These are phyloP conservation scores for Marmota flaviventris DNA, from an alignment of 2,113 vertebrate species.

Conservation along the genomic window DNA sequence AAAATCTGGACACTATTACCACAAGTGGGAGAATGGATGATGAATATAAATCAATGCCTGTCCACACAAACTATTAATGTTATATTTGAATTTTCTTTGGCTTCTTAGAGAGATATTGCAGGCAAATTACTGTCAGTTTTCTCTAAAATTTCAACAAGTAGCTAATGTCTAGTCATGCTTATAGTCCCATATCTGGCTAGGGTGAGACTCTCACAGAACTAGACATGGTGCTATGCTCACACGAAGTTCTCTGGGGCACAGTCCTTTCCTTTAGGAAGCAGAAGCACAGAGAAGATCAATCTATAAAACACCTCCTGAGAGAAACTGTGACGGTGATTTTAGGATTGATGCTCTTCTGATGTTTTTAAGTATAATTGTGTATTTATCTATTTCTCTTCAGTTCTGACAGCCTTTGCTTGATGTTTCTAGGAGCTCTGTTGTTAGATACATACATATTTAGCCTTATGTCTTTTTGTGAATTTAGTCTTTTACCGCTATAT, in stretches of 20 bases:
- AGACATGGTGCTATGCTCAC: background rate
- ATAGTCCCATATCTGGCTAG: background rate
- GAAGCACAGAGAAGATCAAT: background rate
- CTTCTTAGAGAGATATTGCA: background rate
- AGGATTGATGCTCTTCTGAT: background rate
- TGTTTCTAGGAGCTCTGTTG: background rate
- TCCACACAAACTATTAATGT: background rate
- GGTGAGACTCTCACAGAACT: background rate
- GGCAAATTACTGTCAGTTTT: conserved; percentile 15
- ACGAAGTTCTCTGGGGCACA: background rate
- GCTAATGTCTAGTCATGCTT: background rate
- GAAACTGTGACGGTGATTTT: background rate
- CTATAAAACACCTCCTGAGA: background rate
- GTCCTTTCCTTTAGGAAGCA: background rate
- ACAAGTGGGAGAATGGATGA: background rate
- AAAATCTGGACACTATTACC: conserved; percentile 3
- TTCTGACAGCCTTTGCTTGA: conserved; percentile 10
- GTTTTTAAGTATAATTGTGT: background rate
- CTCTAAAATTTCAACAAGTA: background rate
- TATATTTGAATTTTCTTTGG: background rate
- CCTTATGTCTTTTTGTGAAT: background rate
- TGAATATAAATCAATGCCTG: background rate
- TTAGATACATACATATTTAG: background rate
- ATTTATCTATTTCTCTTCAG: background rate
- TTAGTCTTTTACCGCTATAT: background rate